A percentile compares a stretch with the other conserved stretches of the same genome.
Evolutionary conservation across 2,113 vertebrate species (phyloP).

Genomic region (Rhabdomys dilectus): DNA sequence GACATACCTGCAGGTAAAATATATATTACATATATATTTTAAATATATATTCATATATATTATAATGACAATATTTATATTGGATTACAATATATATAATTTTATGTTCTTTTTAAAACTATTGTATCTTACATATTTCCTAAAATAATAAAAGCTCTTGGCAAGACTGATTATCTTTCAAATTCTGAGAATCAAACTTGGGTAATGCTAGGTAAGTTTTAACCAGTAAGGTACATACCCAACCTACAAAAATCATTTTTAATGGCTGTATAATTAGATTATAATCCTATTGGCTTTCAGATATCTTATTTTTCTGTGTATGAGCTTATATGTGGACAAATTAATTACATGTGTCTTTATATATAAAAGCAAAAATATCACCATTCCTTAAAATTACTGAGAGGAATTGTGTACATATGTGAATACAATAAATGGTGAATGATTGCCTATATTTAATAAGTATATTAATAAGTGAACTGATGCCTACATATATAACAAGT

Average conservation of each 20-base stretch:
- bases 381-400: not conserved
- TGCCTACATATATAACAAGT: not conserved
- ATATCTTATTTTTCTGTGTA: not conserved
- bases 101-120: not conserved
- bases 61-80: not conserved
- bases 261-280: constrained; percentile 9
- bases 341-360: not conserved
- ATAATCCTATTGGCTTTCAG: constrained; percentile 21
- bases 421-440: not conserved
- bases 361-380: constrained; percentile 33
- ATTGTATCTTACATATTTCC: not conserved
- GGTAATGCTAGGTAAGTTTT: not conserved
- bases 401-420: not conserved
- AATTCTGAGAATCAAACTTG: not conserved
- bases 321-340: constrained; percentile 37
- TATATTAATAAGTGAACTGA: not conserved
- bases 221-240: not conserved
- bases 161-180: not conserved
- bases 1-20: not conserved
- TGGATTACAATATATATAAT: not conserved
- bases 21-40: not conserved
- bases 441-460: not conserved
- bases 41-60: not conserved
- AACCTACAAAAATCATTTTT: not conserved
- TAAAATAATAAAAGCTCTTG: constrained; percentile 31